Percentiles rank a stretch among this genome's conserved stretches.
phyloP scores from a whole-genome alignment of 2,113 vertebrate species.

The Melanotaenia duboulayi region DNA sequence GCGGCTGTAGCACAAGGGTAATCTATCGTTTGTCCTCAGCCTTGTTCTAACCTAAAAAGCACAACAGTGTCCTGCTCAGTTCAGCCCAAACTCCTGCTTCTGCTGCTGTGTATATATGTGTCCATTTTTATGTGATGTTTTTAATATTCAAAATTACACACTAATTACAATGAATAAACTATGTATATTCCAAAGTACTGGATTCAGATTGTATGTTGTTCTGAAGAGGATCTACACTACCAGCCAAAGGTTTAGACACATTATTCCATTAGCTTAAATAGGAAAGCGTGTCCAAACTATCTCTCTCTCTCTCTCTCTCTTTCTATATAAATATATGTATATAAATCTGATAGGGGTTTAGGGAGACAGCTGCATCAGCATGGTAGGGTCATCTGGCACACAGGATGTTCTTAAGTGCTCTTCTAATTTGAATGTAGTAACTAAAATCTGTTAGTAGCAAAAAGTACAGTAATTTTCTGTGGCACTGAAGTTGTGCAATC shows the following conservation, averaged over 20 bases:
- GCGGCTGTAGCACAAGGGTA: conserved; percentile 59
- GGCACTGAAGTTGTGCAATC: neutral
- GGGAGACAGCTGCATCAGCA: no score
- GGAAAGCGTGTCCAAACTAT: no score
- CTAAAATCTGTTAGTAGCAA: neutral
- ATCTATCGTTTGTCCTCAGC: conserved; percentile 34
- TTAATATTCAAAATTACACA: conserved; percentile 74
- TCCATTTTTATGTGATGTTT: conserved; percentile 79
- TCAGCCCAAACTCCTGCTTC: conserved; percentile 67
- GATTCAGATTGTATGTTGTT: conserved; percentile 21
- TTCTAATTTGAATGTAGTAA: no score
- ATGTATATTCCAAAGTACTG: conserved; percentile 65
- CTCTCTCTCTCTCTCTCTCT: no score
- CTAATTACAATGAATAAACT: conserved; percentile 76
- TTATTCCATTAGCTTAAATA: no score
- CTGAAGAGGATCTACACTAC: neutral
- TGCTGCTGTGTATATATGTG: conserved; percentile 77
- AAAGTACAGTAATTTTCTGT: neutral
- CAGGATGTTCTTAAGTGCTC: no score
- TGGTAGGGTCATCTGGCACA: no score
- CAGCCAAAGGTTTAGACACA: no score
- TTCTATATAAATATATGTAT: no score
- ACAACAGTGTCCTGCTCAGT: conserved; percentile 68
- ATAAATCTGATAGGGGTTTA: no score
- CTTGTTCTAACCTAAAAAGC: conserved; percentile 71